Evolutionary conservation across 2,888 invertebrate species (phyloP).

Genomic region (Entomobrya proxima): DNA sequence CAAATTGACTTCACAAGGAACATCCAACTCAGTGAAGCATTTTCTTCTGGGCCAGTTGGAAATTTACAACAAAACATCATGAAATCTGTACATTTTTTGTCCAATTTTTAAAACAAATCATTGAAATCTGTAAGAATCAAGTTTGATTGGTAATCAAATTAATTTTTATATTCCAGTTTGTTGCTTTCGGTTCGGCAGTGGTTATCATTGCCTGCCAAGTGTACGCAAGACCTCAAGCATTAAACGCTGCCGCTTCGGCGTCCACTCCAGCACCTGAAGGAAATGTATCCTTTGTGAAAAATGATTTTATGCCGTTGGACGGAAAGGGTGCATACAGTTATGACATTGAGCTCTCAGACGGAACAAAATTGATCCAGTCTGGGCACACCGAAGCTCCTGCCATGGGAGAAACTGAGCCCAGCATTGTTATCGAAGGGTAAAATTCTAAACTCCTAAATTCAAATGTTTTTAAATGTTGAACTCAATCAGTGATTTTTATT

Average conservation of each 20-base stretch:
- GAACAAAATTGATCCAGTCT: slow-evolving; percentile 68
- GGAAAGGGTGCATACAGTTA: slow-evolving; percentile 68
- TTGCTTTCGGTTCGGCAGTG: slow-evolving; percentile 2
- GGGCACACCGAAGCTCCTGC: slow-evolving; percentile 69
- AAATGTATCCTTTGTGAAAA: slow-evolving; percentile 63
- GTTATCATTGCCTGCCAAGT: slow-evolving; percentile 49
- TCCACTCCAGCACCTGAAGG: background rate
- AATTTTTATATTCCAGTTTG: background rate
- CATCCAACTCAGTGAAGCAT: background rate
- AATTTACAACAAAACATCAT: slow-evolving; percentile 1
- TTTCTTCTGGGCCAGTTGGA: background rate
- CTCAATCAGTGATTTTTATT: too few relatives aligned
- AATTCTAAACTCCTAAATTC: background rate
- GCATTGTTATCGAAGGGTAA: slow-evolving; percentile 63
- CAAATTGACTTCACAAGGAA: background rate
- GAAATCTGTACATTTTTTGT: slow-evolving; percentile 20
- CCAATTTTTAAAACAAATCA: background rate
- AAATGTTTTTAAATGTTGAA: background rate
- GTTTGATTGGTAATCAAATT: background rate
- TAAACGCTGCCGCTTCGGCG: background rate
- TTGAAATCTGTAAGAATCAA: background rate
- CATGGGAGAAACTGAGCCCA: slow-evolving; percentile 65
- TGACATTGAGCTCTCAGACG: slow-evolving; percentile 71
- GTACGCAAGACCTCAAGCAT: slow-evolving; percentile 35
- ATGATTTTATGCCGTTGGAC: slow-evolving; percentile 62